phyloP scores from a whole-genome alignment of 2,888 invertebrate genomes.

The Orchesellides sinensis region DNA sequence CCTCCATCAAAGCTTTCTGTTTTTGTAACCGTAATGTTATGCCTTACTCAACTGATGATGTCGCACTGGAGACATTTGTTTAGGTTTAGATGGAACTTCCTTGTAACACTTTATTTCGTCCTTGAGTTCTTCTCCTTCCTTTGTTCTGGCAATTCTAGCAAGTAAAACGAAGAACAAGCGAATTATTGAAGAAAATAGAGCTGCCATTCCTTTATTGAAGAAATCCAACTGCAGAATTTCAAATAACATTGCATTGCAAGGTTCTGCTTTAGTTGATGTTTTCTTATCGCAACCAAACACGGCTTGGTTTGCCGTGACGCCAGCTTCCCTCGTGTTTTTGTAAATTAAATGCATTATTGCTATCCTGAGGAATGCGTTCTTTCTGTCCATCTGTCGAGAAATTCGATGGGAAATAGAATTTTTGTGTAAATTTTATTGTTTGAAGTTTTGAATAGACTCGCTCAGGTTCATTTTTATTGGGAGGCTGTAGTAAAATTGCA shows the following conservation, averaged over 20 bases:
- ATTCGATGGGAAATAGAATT: neutral
- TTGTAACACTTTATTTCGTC: constrained; percentile 21
- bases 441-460: no score
- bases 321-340: neutral
- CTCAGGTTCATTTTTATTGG: no score
- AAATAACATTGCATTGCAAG: neutral
- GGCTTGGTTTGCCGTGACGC: constrained; percentile 3
- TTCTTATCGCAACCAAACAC: constrained; percentile 9
- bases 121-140: constrained; percentile 3
- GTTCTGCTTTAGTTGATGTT: neutral
- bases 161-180: neutral
- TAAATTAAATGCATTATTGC: neutral
- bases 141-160: neutral
- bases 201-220: neutral
- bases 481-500: no score
- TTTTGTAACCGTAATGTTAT: neutral
- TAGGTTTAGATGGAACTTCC: constrained; percentile 32
- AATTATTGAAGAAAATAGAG: neutral
- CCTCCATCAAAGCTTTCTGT: neutral
- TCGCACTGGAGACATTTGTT: constrained; percentile 22
- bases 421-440: neutral
- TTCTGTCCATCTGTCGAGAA: neutral
- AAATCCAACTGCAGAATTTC: neutral
- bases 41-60: neutral
- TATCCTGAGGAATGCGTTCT: neutral